These are phyloP conservation scores for Poeciliopsis prolifica DNA, from an alignment of 2,113 vertebrate species.

Conservation along the genomic window DNA sequence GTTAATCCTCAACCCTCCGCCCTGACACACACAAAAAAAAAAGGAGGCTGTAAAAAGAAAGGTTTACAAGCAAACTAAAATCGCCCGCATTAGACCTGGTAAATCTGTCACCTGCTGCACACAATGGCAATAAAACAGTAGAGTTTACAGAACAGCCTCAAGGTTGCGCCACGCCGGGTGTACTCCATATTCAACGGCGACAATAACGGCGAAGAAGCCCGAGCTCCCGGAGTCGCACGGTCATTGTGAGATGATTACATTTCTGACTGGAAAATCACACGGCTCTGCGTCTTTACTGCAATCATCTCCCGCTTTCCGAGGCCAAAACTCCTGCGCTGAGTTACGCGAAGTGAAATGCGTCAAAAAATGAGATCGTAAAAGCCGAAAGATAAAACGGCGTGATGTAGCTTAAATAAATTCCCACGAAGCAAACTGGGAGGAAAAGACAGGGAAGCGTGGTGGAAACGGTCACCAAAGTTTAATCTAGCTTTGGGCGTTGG, in stretches of 20 bases:
- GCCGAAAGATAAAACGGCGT: constrained; percentile 60
- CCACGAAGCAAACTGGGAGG: constrained; percentile 72
- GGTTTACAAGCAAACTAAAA: constrained; percentile 76
- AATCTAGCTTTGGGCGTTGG: constrained; percentile 83
- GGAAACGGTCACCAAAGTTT: constrained; percentile 72
- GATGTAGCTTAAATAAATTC: constrained; percentile 58
- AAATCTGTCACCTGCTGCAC: constrained; percentile 69
- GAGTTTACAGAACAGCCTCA: constrained; percentile 55
- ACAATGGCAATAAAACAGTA: constrained; percentile 67
- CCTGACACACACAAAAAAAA: too few species aligned
- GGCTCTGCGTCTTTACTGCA: constrained; percentile 57
- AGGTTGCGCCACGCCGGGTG: constrained; percentile 49
- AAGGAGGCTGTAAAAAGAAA: constrained; percentile 68
- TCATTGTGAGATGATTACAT: constrained; percentile 70
- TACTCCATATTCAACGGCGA: constrained; percentile 43
- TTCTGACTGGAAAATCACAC: constrained; percentile 38
- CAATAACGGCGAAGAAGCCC: constrained; percentile 45
- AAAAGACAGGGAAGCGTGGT: constrained; percentile 33
- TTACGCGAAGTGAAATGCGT: constrained; percentile 53
- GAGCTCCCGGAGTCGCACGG: constrained; percentile 51
- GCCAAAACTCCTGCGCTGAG: constrained; percentile 33
- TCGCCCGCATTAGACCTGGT: constrained; percentile 67
- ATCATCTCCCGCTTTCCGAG: constrained; percentile 39
- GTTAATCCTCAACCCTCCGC: constrained; percentile 56
- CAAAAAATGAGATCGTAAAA: constrained; percentile 53